Evolutionary conservation across 2,113 vertebrate species (phyloP).

Genomic region (Struthidea cinerea): DNA sequence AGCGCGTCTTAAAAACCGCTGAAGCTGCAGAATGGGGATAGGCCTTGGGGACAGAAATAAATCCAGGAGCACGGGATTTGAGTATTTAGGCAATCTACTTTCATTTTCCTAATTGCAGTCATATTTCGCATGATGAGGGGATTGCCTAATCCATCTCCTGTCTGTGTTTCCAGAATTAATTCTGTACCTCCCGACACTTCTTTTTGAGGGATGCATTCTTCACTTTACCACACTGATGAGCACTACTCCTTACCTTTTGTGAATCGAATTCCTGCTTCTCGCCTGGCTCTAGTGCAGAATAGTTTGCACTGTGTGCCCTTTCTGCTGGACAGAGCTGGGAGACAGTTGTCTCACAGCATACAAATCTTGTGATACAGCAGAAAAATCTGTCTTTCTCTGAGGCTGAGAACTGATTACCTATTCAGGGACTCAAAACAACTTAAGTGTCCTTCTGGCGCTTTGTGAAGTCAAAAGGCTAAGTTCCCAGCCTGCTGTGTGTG

Average conservation of each 20-base stretch:
- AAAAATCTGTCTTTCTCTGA: not conserved
- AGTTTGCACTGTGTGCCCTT: not conserved
- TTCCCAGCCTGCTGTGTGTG: not conserved
- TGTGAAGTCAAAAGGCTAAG: not conserved
- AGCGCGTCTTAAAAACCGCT: fast-evolving
- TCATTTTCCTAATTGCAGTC: slow-evolving; percentile 13
- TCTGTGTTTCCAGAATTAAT: not conserved
- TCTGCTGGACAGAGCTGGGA: not conserved
- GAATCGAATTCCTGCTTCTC: not conserved
- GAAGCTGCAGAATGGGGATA: not conserved
- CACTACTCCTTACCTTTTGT: not conserved
- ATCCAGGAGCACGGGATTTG: not conserved
- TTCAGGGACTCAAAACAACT: not conserved
- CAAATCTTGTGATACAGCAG: not conserved
- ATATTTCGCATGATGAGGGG: not conserved
- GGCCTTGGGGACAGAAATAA: not conserved
- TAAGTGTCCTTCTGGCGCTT: not conserved
- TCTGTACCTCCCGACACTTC: not conserved
- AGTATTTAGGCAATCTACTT: not conserved
- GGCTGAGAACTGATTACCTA: slow-evolving; percentile 4
- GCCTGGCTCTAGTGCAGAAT: not conserved
- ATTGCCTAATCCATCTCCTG: not conserved
- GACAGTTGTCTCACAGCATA: not conserved
- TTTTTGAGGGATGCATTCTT: not conserved
- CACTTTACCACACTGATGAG: not conserved